phyloP scores from a whole-genome alignment of 2,888 invertebrate genomes.

The Monopis laevigella region DNA sequence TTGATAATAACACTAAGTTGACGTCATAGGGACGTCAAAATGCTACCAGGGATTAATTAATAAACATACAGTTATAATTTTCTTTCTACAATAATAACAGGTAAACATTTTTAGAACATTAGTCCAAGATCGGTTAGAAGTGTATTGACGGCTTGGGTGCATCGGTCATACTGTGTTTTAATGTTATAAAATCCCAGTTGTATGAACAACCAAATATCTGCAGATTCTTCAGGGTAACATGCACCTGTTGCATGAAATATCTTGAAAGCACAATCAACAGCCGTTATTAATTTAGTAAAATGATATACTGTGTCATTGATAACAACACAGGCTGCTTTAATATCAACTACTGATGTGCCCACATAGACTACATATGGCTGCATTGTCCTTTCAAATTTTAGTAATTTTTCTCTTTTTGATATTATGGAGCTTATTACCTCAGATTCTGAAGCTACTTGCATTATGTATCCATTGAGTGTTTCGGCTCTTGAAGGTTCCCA shows the following conservation, averaged over 20 bases:
- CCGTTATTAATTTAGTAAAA: conserved; percentile 13
- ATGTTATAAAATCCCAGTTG: no score
- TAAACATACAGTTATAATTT: not conserved
- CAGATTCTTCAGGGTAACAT: conserved; percentile 14
- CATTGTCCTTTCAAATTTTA: not conserved
- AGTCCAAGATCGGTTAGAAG: conserved; percentile 6
- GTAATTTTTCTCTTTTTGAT: not conserved
- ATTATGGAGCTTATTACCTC: not conserved
- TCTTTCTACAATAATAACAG: conserved; percentile 11
- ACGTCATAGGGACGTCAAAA: no score
- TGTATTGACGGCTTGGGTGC: conserved; percentile 1
- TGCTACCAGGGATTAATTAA: no score
- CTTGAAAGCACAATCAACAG: conserved; percentile 16
- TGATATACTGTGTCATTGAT: conserved; percentile 8
- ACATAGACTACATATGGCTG: conserved; percentile 6
- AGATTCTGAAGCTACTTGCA: not conserved
- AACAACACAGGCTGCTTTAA: not conserved
- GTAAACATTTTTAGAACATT: not conserved
- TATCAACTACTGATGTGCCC: not conserved
- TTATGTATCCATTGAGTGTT: not conserved
- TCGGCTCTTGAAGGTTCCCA: not conserved
- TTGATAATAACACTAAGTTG: no score
- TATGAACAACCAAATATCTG: conserved; percentile 14
- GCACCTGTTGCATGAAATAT: conserved; percentile 16
- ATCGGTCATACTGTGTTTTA: no score